Conservation (phyloP, 2,113 vertebrate species). For the Heloderma charlesbogerti region DNA sequence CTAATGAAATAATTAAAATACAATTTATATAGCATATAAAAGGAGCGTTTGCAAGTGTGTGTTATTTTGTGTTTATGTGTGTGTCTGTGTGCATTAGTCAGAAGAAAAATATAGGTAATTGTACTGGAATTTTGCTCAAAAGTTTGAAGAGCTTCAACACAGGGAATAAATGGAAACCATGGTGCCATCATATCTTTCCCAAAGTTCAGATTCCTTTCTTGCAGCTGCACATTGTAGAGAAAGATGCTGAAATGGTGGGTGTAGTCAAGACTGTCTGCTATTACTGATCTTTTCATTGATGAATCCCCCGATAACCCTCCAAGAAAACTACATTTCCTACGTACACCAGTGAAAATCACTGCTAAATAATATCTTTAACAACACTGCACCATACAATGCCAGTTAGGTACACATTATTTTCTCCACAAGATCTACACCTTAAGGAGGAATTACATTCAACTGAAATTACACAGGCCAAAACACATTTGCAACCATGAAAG, state of each 20-base stretch:
- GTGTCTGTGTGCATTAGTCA: too few species aligned
- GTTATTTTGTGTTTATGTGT: too few species aligned
- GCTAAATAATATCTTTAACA: neutral
- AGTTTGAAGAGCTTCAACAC: too few species aligned
- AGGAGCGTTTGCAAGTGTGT: too few species aligned
- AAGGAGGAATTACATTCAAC: neutral
- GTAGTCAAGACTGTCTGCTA: neutral
- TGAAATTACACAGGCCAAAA: neutral
- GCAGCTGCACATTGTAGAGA: neutral
- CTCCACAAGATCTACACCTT: neutral
- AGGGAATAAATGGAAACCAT: too few species aligned
- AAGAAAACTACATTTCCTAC: neutral
- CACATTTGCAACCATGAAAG: neutral
- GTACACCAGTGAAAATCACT: neutral
- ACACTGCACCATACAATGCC: neutral
- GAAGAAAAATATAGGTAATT: too few species aligned
- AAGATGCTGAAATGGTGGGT: neutral
- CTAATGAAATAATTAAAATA: too few species aligned
- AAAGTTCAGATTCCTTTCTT: too few species aligned
- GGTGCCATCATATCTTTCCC: too few species aligned
- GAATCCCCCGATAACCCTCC: neutral
- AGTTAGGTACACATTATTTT: neutral
- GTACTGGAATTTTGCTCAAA: too few species aligned
- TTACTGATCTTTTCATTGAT: neutral
- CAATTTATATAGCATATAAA: too few species aligned